Evolutionary conservation across 1,140 invertebrate genomes (phyloP).

Genomic region (Drosophila varians): DNA sequence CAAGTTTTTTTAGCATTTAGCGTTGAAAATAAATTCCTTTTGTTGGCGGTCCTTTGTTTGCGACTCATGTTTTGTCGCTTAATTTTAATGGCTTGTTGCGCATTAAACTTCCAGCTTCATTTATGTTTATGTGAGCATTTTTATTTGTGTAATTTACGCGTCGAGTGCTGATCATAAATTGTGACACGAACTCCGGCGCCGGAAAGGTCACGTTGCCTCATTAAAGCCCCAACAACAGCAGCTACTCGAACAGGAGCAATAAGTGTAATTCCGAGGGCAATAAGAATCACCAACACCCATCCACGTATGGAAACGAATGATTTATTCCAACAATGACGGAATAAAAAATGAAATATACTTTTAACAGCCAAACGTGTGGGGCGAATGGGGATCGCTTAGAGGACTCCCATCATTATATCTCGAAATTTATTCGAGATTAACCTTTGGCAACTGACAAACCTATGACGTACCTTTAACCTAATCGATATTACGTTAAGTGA

Average conservation of each 20-base stretch:
- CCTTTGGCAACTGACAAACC: background rate
- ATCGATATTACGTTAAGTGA: constrained; percentile 4
- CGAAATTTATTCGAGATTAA: background rate
- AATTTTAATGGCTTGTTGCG: constrained; percentile 67
- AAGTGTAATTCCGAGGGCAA: constrained; percentile 70
- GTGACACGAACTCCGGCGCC: constrained; percentile 49
- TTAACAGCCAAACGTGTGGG: background rate
- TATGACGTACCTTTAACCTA: constrained; percentile 14
- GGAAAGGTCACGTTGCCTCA: constrained; percentile 74
- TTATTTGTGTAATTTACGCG: constrained; percentile 74
- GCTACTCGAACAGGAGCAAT: constrained; percentile 58
- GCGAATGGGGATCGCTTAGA: background rate
- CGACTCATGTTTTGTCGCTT: constrained; percentile 78
- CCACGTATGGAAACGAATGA: constrained; percentile 30
- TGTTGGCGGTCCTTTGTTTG: constrained; percentile 57
- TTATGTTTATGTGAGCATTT: constrained; percentile 70
- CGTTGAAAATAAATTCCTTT: background rate
- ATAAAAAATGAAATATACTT: constrained; percentile 21
- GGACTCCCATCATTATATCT: background rate
- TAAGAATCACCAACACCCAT: constrained; percentile 31
- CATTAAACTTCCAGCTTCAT: constrained; percentile 65
- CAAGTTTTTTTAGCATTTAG: background rate
- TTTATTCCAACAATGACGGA: constrained; percentile 22
- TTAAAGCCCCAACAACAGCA: constrained; percentile 51
- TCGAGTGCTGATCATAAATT: constrained; percentile 72